These are phyloP conservation scores for Rattus rattus DNA, from an alignment of 2,113 vertebrate species.

Conservation along the genomic window DNA sequence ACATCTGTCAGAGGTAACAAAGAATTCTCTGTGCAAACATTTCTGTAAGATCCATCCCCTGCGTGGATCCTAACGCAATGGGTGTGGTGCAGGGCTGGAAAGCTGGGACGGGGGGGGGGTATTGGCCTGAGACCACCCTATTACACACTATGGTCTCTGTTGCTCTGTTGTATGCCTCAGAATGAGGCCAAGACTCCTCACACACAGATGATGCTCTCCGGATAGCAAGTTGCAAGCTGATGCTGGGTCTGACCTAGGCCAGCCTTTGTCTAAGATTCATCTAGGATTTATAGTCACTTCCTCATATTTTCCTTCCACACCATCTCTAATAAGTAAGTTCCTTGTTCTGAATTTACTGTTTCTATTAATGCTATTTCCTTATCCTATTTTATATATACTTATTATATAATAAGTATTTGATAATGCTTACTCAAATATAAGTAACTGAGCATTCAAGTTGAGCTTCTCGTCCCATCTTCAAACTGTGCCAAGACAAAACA, in stretches of 20 bases:
- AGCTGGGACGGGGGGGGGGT: too few relatives aligned
- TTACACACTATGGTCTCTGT: background rate
- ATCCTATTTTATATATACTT: background rate
- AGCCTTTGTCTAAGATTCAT: conserved; percentile 26
- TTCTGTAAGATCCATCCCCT: conserved; percentile 65
- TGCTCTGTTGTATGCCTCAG: background rate
- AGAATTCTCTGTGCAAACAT: conserved; percentile 70
- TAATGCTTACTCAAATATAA: background rate
- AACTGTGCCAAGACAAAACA: background rate
- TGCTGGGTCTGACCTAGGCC: background rate
- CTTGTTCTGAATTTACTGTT: background rate
- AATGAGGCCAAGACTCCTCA: background rate
- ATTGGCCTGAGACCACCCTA: background rate
- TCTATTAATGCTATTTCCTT: background rate
- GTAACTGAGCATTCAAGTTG: background rate
- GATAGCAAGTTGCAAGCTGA: background rate
- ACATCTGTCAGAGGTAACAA: conserved; percentile 75
- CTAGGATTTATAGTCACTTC: conserved; percentile 11
- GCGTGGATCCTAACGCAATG: conserved; percentile 30
- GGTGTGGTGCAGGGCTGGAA: background rate
- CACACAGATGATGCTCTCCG: background rate
- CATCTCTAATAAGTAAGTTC: background rate
- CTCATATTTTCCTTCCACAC: background rate
- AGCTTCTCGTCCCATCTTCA: background rate
- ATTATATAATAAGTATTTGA: background rate